phyloP scores from a whole-genome alignment of 2,888 invertebrate genomes.

The Cacoxenus indagator region DNA sequence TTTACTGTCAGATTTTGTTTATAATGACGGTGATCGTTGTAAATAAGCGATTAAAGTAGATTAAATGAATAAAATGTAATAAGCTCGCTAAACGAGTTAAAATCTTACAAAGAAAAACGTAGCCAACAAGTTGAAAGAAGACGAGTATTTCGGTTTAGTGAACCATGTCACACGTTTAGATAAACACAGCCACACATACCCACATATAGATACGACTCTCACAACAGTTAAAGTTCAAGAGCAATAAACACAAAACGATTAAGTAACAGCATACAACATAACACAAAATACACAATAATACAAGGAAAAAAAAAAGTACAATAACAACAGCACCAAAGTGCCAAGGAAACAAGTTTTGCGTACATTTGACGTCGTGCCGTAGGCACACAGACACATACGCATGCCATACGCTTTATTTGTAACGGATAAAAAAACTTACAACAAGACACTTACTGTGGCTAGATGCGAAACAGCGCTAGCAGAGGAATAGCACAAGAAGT shows the following conservation, averaged over 20 bases:
- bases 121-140: background rate
- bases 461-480: too few species aligned
- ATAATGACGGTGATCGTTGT: background rate
- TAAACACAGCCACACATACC: slow-evolving; percentile 16
- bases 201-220: slow-evolving; percentile 46
- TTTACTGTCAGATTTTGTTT: too few species aligned
- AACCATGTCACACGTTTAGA: slow-evolving; percentile 27
- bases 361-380: slow-evolving; percentile 12
- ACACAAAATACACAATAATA: background rate
- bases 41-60: background rate
- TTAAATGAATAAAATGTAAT: slow-evolving; percentile 11
- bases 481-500: background rate
- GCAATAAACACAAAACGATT: slow-evolving; percentile 46
- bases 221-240: slow-evolving; percentile 61
- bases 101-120: background rate
- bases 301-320: background rate
- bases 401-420: background rate
- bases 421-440: background rate
- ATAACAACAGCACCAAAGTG: background rate
- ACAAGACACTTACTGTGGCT: too few species aligned
- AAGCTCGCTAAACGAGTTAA: slow-evolving; percentile 9
- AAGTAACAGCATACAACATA: slow-evolving; percentile 29
- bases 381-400: slow-evolving; percentile 5
- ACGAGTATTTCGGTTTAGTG: background rate
- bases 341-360: slow-evolving; percentile 19